Conservation (phyloP, 2,113 vertebrate genomes). For the Gymnogyps californianus region DNA sequence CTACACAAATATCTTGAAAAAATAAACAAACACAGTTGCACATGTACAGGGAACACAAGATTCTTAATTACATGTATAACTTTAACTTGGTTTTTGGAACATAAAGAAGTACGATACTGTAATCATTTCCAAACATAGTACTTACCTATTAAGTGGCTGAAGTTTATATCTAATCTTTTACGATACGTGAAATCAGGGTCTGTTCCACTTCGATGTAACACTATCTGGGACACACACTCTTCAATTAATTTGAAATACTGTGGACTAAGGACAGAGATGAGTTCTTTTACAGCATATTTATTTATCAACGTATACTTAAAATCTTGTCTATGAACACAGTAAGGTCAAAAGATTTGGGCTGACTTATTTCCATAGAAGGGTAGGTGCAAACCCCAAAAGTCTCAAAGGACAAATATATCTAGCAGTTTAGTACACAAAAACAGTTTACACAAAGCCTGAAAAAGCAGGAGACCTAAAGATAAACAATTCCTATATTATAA, state of each 20-base stretch:
- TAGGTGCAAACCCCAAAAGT: background rate
- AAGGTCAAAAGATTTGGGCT: background rate
- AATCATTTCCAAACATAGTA: background rate
- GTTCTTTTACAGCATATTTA: background rate
- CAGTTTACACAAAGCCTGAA: background rate
- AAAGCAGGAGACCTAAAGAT: background rate
- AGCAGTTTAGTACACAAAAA: background rate
- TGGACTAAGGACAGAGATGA: constrained; percentile 75
- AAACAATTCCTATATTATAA: background rate
- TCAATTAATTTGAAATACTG: constrained; percentile 98
- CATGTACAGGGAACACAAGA: background rate
- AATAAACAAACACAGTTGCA: background rate
- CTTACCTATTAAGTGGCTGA: constrained; percentile 90
- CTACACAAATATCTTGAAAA: constrained; percentile 86
- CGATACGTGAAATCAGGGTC: constrained; percentile 96
- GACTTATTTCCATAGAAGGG: background rate
- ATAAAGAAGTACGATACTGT: background rate
- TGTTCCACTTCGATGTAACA: constrained; percentile 90
- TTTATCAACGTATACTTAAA: background rate
- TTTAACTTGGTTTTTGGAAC: background rate
- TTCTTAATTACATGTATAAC: background rate
- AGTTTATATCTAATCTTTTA: constrained; percentile 92
- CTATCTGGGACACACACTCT: constrained; percentile 95
- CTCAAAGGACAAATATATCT: background rate
- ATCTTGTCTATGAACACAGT: background rate